Percentiles rank a stretch among this genome's conserved stretches.
These are phyloP conservation scores for Pterostichus niger DNA, from an alignment of 2,888 invertebrate genomes.

Conservation along the genomic window DNA sequence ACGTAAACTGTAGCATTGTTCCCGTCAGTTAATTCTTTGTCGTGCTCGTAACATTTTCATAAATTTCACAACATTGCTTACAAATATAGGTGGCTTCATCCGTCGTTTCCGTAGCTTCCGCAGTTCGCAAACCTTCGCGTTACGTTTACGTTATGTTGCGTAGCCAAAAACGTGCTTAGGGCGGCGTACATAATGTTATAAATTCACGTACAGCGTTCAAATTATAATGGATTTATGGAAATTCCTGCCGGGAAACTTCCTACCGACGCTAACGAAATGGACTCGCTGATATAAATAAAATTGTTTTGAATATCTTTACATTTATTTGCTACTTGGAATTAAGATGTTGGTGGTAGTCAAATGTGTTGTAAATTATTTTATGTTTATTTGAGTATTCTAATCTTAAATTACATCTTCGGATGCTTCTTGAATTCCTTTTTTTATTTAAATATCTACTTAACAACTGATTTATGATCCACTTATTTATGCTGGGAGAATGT, in stretches of 20 bases:
- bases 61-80: constrained; percentile 33
- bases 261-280: constrained; percentile 34
- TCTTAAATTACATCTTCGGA: too few species aligned
- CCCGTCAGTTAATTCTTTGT: constrained; percentile 20
- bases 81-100: constrained; percentile 44
- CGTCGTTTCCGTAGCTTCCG: constrained; percentile 22
- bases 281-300: constrained; percentile 61
- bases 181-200: constrained; percentile 63
- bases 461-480: too few species aligned
- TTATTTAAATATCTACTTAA: too few species aligned
- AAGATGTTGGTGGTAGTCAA: constrained; percentile 50
- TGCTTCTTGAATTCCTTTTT: too few species aligned
- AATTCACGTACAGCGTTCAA: constrained; percentile 55
- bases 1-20: constrained; percentile 26
- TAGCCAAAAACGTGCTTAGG: constrained; percentile 60
- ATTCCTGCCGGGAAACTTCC: constrained; percentile 49
- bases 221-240: constrained; percentile 65
- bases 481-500: too few species aligned
- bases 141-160: constrained; percentile 15
- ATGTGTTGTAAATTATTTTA: constrained; percentile 51
- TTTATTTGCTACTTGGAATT: constrained; percentile 54
- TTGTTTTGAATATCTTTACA: constrained; percentile 64
- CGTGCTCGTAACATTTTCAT: constrained; percentile 29
- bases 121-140: constrained; percentile 23
- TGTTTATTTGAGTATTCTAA: constrained; percentile 25